Evolutionary conservation across 2,797 vertebrate genomes (phyloP).

Genomic region (Hypotaenidia okinawae): DNA sequence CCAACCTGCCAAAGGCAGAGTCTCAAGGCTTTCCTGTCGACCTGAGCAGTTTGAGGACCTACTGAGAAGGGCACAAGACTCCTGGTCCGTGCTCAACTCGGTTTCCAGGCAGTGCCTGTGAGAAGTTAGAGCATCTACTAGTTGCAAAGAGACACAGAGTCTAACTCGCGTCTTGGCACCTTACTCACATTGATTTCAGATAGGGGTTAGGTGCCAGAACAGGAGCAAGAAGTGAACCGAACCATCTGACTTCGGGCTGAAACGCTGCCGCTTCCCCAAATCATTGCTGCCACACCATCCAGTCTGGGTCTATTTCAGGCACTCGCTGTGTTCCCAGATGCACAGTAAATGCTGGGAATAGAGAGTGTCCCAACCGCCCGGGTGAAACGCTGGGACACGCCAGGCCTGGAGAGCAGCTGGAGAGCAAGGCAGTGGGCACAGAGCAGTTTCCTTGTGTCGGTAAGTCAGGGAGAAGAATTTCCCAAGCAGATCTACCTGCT

Average conservation of each 20-base stretch:
- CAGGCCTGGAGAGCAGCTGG: neutral
- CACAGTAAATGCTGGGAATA: neutral
- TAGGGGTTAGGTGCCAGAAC: constrained; percentile 9
- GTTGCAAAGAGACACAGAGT: constrained; percentile 40
- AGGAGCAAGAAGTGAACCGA: neutral
- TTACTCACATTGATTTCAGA: constrained; percentile 39
- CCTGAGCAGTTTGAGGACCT: rapidly evolving
- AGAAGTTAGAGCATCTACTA: neutral
- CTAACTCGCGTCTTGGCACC: constrained; percentile 46
- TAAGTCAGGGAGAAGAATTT: neutral
- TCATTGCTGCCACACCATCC: neutral
- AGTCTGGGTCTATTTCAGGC: neutral
- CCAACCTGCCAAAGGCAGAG: rapidly evolving
- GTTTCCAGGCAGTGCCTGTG: neutral
- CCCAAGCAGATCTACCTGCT: neutral
- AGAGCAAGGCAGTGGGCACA: neutral
- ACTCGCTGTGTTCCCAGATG: neutral
- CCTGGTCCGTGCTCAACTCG: rapidly evolving
- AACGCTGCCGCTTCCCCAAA: neutral
- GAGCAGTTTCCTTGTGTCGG: neutral
- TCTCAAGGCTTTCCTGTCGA: neutral
- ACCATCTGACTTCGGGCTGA: neutral
- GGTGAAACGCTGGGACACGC: rapidly evolving
- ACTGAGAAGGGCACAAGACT: neutral
- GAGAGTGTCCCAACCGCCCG: neutral